A percentile compares a stretch with the other conserved stretches of the same genome.
These are phyloP conservation scores for Crotalus viridis DNA, from an alignment of 2,113 vertebrate species.

Conservation along the genomic window DNA sequence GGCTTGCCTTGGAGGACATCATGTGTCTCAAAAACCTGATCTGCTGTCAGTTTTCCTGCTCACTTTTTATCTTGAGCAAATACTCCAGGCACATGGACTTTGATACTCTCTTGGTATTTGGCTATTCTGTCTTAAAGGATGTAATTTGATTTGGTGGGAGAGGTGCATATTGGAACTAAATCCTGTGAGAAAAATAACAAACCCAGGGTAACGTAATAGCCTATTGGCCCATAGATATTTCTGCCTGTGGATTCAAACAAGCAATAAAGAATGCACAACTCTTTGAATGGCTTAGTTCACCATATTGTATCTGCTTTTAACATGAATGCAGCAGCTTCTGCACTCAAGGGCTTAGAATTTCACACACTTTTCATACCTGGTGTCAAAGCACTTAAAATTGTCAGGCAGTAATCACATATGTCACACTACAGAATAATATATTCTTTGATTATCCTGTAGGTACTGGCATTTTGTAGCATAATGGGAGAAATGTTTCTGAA, in stretches of 20 bases:
- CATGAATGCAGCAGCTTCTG: not conserved
- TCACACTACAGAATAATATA: not conserved
- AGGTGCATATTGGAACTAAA: not conserved
- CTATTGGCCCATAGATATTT: not conserved
- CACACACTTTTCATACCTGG: constrained; percentile 17
- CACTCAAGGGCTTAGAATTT: not conserved
- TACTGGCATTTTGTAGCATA: not conserved
- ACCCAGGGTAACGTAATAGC: not conserved
- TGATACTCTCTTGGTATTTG: not conserved
- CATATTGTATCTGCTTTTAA: not conserved
- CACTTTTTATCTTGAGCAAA: not conserved
- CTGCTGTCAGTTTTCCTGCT: not conserved
- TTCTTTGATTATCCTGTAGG: not conserved
- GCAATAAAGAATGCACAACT: not conserved
- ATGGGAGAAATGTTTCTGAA: not conserved
- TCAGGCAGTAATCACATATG: not conserved
- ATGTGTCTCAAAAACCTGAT: not conserved
- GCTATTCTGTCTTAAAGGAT: not conserved
- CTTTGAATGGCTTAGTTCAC: not conserved
- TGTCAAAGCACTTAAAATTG: not conserved
- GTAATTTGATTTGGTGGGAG: not conserved
- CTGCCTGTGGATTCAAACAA: not conserved
- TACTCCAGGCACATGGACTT: not conserved
- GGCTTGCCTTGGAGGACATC: not conserved
- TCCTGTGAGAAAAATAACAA: not conserved